Evolutionary conservation across 1,140 invertebrate species (phyloP).

Genomic region (Vanessa tameamea): DNA sequence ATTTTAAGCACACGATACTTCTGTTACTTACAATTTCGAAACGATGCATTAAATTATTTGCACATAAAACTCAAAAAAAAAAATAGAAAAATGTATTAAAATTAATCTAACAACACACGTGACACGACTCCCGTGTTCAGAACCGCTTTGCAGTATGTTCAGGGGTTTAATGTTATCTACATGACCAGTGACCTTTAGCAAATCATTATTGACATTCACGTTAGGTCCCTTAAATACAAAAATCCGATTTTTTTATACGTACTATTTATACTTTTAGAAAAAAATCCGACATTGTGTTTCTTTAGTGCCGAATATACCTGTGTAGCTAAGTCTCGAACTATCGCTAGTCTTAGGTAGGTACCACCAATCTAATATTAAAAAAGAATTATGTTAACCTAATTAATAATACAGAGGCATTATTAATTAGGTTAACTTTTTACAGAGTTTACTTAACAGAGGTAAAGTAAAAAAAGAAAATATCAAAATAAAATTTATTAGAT

Average conservation of each 20-base stretch:
- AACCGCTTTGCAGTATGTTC: not conserved
- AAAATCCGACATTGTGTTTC: too few relatives aligned
- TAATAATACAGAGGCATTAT: too few relatives aligned
- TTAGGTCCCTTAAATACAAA: not conserved
- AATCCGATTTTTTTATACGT: not conserved
- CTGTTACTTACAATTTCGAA: not conserved
- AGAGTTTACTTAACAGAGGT: too few relatives aligned
- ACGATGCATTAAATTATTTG: not conserved
- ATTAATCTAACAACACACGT: not conserved
- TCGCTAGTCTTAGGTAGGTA: too few relatives aligned
- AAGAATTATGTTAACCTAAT: too few relatives aligned
- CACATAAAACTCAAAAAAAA: not conserved
- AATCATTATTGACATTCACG: not conserved
- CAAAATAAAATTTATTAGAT: too few relatives aligned
- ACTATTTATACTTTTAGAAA: not conserved
- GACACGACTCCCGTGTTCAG: not conserved
- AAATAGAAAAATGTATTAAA: not conserved
- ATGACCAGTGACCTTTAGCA: conserved; percentile 21
- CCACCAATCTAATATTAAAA: too few relatives aligned
- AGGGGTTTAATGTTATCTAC: conserved; percentile 7
- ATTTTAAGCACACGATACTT: not conserved
- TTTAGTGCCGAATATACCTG: too few relatives aligned
- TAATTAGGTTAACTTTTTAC: too few relatives aligned
- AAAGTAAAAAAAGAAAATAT: too few relatives aligned
- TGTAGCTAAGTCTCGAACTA: too few relatives aligned